phyloP scores from a whole-genome alignment of 1,140 invertebrate species.

The Sipha flava region DNA sequence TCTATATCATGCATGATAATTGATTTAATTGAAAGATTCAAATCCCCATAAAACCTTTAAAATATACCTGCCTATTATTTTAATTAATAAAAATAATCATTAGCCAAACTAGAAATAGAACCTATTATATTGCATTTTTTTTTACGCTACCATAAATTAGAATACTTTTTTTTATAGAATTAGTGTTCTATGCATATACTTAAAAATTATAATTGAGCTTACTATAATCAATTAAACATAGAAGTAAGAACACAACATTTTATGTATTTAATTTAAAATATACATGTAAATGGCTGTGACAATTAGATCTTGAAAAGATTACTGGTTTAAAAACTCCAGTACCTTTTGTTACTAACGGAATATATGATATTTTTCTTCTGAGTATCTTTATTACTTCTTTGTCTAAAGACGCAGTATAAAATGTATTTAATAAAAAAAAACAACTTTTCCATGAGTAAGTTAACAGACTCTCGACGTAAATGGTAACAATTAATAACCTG shows the following conservation, averaged over 20 bases:
- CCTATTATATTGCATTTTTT: too few species aligned
- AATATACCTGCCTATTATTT: too few species aligned
- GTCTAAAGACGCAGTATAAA: neutral
- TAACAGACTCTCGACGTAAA: constrained; percentile 8
- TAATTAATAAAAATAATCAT: too few species aligned
- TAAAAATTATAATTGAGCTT: too few species aligned
- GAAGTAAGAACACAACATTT: neutral
- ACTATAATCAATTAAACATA: too few species aligned
- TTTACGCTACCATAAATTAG: too few species aligned
- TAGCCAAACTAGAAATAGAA: too few species aligned
- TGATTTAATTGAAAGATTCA: too few species aligned
- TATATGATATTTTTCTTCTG: neutral
- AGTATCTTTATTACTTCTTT: constrained; percentile 2
- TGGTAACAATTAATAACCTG: constrained; percentile 13
- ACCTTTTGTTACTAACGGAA: neutral
- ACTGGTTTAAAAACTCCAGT: neutral
- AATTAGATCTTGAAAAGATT: neutral
- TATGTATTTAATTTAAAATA: neutral
- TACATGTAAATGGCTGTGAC: neutral
- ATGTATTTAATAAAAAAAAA: neutral
- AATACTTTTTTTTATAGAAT: too few species aligned
- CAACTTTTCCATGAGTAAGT: neutral
- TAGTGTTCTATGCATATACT: too few species aligned
- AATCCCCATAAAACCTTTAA: too few species aligned
- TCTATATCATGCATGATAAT: too few species aligned